These are phyloP conservation scores for Nasonia giraulti DNA, from an alignment of 1,140 invertebrate species.

Conservation along the genomic window DNA sequence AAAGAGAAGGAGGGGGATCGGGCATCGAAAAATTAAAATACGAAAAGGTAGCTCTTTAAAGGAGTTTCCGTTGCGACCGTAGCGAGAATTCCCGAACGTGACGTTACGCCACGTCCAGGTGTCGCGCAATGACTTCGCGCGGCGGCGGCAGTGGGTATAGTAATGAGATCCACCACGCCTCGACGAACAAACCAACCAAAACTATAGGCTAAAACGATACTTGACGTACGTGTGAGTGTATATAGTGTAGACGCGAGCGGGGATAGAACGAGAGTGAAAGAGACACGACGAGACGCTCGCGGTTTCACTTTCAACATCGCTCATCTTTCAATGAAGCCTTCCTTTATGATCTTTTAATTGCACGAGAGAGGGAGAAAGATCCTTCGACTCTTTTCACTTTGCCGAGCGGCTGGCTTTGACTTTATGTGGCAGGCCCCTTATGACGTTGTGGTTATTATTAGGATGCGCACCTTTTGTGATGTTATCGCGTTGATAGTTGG, in stretches of 20 bases:
- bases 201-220: constrained; percentile 51
- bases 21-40: constrained; percentile 33
- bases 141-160: neutral
- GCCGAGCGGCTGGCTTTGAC: no score
- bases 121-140: constrained; percentile 36
- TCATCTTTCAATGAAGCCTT: constrained; percentile 38
- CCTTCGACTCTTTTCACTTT: neutral
- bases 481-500: no score
- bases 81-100: constrained; percentile 8
- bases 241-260: neutral
- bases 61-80: constrained; percentile 16
- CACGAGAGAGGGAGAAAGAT: neutral
- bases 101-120: constrained; percentile 41
- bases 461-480: no score
- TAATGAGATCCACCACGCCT: constrained; percentile 51
- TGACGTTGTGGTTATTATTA: no score
- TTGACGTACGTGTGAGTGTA: constrained; percentile 18
- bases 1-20: neutral
- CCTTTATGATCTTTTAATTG: constrained; percentile 33
- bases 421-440: no score
- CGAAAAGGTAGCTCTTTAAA: constrained; percentile 29
- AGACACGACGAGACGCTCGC: neutral
- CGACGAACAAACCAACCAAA: constrained; percentile 45
- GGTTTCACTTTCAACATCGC: constrained; percentile 46
- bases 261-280: neutral